Percentiles rank a stretch among this genome's conserved stretches.
phyloP scores from a whole-genome alignment of 2,797 vertebrate genomes.

The Limnodromus scolopaceus region DNA sequence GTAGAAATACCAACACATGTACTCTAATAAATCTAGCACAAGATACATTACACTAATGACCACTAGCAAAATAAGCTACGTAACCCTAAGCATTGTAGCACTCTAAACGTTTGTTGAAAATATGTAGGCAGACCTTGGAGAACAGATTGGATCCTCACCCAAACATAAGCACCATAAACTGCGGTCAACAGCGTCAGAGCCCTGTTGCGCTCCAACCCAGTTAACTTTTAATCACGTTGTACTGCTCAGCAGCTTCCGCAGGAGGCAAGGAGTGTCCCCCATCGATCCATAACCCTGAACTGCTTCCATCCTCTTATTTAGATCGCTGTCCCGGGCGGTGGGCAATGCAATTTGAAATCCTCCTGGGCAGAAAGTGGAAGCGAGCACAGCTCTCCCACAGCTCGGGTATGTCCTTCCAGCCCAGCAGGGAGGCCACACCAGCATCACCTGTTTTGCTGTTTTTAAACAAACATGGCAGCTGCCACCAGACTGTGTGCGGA shows the following conservation, averaged over 20 bases:
- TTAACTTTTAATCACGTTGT: not conserved
- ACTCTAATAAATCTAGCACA: not conserved
- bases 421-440: not conserved
- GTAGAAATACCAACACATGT: not conserved
- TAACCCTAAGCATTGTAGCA: not conserved
- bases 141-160: not conserved
- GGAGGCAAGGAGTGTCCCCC: not conserved
- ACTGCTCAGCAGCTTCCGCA: not conserved
- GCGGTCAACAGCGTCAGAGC: not conserved
- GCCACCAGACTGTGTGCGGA: not conserved
- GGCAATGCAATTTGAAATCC: not conserved
- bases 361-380: not conserved
- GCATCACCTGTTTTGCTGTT: not conserved
- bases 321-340: fast-evolving
- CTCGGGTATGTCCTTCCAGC: not conserved
- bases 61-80: not conserved
- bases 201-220: not conserved
- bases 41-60: not conserved
- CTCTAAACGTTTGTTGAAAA: not conserved
- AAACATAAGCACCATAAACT: not conserved
- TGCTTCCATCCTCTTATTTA: not conserved
- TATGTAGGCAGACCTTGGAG: not conserved
- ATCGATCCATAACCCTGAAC: not conserved
- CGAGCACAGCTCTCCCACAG: not conserved
- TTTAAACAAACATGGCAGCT: not conserved